Evolutionary conservation across 2,113 vertebrate species (phyloP).

Genomic region (Salvelinus fontinalis): DNA sequence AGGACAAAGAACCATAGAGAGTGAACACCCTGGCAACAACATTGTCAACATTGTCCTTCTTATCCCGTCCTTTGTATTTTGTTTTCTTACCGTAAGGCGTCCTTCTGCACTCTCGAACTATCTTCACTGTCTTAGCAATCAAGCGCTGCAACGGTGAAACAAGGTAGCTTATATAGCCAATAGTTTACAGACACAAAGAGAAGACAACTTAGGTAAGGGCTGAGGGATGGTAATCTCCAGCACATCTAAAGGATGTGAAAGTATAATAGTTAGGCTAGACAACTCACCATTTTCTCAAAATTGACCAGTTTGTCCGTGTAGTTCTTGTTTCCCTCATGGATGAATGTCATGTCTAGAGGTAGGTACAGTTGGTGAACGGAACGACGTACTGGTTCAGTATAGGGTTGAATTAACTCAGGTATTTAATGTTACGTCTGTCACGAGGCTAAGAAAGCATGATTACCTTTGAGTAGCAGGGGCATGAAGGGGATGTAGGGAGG

Average conservation of each 20-base stretch:
- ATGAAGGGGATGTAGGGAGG: conserved; percentile 93
- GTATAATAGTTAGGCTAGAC: neutral
- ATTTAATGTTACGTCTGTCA: neutral
- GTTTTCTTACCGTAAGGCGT: conserved; percentile 75
- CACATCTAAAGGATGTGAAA: neutral
- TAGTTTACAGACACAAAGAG: neutral
- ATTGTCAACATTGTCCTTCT: neutral
- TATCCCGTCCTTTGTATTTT: neutral
- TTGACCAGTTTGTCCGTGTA: conserved; percentile 88
- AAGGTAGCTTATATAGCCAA: neutral
- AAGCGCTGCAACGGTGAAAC: conserved; percentile 76
- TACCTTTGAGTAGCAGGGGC: conserved; percentile 96
- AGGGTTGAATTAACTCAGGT: neutral
- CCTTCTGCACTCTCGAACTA: conserved; percentile 82
- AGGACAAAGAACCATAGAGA: conserved; percentile 8
- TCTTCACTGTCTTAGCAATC: conserved; percentile 87
- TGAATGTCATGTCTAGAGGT: conserved; percentile 89
- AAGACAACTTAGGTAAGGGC: neutral
- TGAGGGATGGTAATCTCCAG: neutral
- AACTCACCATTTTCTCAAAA: conserved; percentile 95
- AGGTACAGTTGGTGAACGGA: neutral
- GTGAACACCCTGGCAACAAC: neutral
- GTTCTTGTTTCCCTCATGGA: conserved; percentile 91
- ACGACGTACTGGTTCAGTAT: neutral
- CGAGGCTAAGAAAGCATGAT: conserved; percentile 56